phyloP scores from a whole-genome alignment of 2,888 invertebrate genomes.

The Creontiades dilutus region DNA sequence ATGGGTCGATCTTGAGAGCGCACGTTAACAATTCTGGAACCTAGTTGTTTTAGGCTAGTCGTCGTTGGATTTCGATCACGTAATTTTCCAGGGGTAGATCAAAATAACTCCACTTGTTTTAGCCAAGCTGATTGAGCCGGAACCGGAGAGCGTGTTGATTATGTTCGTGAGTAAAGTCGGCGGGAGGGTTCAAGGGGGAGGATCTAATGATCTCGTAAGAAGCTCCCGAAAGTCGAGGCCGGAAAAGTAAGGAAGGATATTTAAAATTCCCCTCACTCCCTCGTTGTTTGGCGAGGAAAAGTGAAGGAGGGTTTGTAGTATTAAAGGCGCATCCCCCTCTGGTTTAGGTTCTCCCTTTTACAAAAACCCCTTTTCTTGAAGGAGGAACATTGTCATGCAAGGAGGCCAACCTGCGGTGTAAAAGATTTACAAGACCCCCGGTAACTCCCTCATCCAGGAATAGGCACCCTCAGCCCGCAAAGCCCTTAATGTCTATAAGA shows the following conservation, averaged over 20 bases:
- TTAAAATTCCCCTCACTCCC: slow-evolving; percentile 61
- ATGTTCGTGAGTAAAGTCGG: slow-evolving; percentile 22
- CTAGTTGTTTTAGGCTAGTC: no score
- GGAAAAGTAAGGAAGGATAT: slow-evolving; percentile 45
- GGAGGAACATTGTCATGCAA: slow-evolving; percentile 62
- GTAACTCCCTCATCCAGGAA: slow-evolving; percentile 21
- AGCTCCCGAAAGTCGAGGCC: slow-evolving; percentile 16
- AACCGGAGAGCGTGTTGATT: slow-evolving; percentile 39
- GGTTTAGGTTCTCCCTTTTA: background rate
- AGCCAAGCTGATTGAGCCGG: slow-evolving; percentile 8
- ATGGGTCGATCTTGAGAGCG: no score
- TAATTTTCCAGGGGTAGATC: background rate
- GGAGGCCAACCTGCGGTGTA: slow-evolving; percentile 63
- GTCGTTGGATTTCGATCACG: background rate
- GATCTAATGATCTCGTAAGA: slow-evolving; percentile 35
- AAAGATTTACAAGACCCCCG: slow-evolving; percentile 61
- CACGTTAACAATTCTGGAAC: no score
- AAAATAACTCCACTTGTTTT: background rate
- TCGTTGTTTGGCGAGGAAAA: slow-evolving; percentile 45
- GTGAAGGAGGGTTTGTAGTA: slow-evolving; percentile 55
- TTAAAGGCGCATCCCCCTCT: slow-evolving; percentile 54
- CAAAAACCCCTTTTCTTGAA: background rate
- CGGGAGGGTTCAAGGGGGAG: background rate
- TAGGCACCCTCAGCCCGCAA: slow-evolving; percentile 12
- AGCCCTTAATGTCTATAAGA: slow-evolving; percentile 65